Base-by-base conservation (phyloP, 2,797 vertebrate species). In the Miichthys miiuy region DNA sequence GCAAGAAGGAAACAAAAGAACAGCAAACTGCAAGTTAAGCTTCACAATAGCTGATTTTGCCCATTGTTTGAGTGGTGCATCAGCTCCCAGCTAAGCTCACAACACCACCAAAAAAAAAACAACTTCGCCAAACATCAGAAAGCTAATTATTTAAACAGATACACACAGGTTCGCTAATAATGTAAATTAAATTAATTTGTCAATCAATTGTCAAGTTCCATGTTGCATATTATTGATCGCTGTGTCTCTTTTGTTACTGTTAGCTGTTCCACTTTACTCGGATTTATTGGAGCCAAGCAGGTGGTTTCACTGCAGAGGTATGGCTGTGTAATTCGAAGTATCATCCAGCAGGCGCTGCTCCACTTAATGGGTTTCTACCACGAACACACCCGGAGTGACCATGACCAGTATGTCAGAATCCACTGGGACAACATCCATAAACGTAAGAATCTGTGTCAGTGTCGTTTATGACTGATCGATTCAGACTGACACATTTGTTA, bases 291-390 rank as follows among this genome's bases (percentile, higher is more conserved):
- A 82, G 93, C 89, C 16, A 90, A 62, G 52, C 96, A 96, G 88
- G 61, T 82, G 5, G 21, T 95, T 57, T 94, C 95, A 17, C 90
- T 97, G 86, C 90, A 93, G 89, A 91, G 47, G 79, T 85, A 6
- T 2, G 94, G 94, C 48, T 96, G 96, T 60, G 1, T 93, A 5
- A 16, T 21, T 0, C 66, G 83, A 0, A 94, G 94, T 54, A 76
- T 96, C 77, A 88, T 94, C 85, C 95, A 95, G 12, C 96, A 96
- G 2, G 95, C 95, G 42, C 77, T 96, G 76, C 82, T 96, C 30
- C 95, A 96, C 0, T 72, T 93, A 0, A 70, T 96, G 70, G 96
- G 96, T 5, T 96, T 96, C 91, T 79, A 93, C 82, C 95, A 96
- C 0, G 95, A 96, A 16, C 96, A 96, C 67, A 92, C 71, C 20